These are phyloP conservation scores for Dendrolimus houi DNA, from an alignment of 2,888 invertebrate genomes.

Conservation along the genomic window DNA sequence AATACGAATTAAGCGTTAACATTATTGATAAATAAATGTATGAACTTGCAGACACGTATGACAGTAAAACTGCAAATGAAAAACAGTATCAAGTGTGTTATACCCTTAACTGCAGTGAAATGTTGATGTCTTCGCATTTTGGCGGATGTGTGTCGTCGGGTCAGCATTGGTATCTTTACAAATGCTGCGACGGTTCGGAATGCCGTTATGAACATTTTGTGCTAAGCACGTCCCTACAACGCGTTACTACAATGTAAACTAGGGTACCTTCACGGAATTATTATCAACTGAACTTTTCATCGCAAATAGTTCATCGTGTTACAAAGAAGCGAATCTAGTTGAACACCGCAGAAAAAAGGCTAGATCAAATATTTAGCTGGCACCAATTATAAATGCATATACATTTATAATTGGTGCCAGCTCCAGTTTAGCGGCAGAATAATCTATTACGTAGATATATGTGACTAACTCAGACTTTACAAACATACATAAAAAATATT, in stretches of 20 bases:
- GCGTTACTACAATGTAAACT: neutral
- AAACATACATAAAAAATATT: too few relatives aligned
- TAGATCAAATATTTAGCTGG: too few relatives aligned
- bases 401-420: too few relatives aligned
- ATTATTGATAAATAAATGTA: too few relatives aligned
- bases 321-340: neutral
- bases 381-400: too few relatives aligned
- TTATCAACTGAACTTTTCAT: neutral
- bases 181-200: constrained; percentile 20
- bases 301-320: neutral
- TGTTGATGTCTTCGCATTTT: constrained; percentile 12
- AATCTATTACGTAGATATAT: too few relatives aligned
- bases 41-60: too few relatives aligned
- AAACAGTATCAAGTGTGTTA: too few relatives aligned
- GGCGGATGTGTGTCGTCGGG: constrained; percentile 36
- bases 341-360: neutral
- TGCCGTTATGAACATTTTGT: constrained; percentile 28
- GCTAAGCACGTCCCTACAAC: neutral
- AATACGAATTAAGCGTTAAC: too few relatives aligned
- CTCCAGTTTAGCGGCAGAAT: too few relatives aligned
- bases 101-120: neutral
- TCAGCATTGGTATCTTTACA: constrained; percentile 21
- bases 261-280: neutral
- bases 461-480: too few relatives aligned
- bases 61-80: too few relatives aligned